A percentile compares a stretch with the other conserved stretches of the same genome.
phyloP scores from a whole-genome alignment of 2,113 vertebrate genomes.

The Thalassoma bifasciatum region DNA sequence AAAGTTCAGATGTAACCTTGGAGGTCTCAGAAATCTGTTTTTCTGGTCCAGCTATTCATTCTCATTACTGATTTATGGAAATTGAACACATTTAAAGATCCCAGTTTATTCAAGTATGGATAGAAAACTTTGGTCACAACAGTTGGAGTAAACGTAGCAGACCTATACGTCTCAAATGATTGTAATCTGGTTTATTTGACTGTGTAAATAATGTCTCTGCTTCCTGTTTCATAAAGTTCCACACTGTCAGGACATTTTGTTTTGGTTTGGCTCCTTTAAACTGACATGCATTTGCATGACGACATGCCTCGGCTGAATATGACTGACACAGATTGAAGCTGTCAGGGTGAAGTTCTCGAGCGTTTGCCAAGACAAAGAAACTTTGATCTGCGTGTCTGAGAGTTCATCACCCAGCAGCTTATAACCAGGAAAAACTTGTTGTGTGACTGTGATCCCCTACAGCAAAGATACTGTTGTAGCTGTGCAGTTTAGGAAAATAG shows the following conservation, averaged over 20 bases:
- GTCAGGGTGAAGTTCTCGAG: conserved; percentile 48
- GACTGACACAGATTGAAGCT: conserved; percentile 58
- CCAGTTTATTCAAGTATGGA: neutral
- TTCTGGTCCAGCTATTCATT: neutral
- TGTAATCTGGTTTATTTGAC: neutral
- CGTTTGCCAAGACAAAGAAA: conserved; percentile 53
- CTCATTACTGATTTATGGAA: neutral
- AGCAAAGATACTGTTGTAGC: conserved; percentile 2
- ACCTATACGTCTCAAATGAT: neutral
- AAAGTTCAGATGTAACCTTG: neutral
- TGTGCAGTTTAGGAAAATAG: neutral
- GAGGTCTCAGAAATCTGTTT: neutral
- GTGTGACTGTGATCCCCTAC: conserved; percentile 31
- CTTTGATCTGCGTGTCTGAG: conserved; percentile 59
- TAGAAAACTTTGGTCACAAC: neutral
- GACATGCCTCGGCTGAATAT: conserved; percentile 5
- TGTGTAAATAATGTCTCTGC: neutral
- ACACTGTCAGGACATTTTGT: conserved; percentile 33
- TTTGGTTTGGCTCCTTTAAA: conserved; percentile 35
- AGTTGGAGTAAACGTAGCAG: neutral
- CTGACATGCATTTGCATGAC: conserved; percentile 34
- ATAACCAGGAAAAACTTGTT: conserved; percentile 72
- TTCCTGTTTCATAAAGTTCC: conserved; percentile 11
- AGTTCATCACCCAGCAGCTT: conserved; percentile 57
- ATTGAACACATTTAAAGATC: neutral